A percentile compares a stretch with the other conserved stretches of the same genome.
phyloP scores from a whole-genome alignment of 2,888 invertebrate species.

The Hirtodrosophila trivittata region DNA sequence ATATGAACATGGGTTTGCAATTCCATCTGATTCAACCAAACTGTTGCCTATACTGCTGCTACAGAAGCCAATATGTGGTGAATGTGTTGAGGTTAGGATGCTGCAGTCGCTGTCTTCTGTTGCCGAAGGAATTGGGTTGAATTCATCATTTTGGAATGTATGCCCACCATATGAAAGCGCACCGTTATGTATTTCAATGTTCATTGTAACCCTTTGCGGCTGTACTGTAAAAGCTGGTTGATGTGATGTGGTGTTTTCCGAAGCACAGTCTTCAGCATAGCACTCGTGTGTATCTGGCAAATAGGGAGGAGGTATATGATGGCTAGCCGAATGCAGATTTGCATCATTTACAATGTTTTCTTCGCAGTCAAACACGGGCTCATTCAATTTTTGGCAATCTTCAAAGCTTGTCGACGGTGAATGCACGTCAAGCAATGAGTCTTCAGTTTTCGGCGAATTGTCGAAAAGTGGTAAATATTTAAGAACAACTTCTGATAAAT shows the following conservation, averaged over 20 bases:
- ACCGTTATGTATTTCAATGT: slow-evolving; percentile 80
- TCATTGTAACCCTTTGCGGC: slow-evolving; percentile 81
- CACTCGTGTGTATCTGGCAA: slow-evolving; percentile 61
- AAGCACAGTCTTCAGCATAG: slow-evolving; percentile 56
- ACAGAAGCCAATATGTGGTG: slow-evolving; percentile 69
- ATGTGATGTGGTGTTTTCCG: slow-evolving; percentile 49
- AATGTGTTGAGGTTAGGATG: slow-evolving; percentile 70
- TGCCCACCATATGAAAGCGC: slow-evolving; percentile 60
- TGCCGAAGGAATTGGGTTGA: slow-evolving; percentile 67
- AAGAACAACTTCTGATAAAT: slow-evolving; percentile 53
- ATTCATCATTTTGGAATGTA: slow-evolving; percentile 77
- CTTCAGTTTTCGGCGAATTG: slow-evolving; percentile 55
- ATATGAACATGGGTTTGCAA: slow-evolving; percentile 55
- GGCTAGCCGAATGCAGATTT: slow-evolving; percentile 82
- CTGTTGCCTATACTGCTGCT: slow-evolving; percentile 42
- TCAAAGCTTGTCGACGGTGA: slow-evolving; percentile 34
- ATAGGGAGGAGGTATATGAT: slow-evolving; percentile 61
- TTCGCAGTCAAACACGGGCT: slow-evolving; percentile 73
- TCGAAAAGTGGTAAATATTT: slow-evolving; percentile 50
- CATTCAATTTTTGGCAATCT: slow-evolving; percentile 57
- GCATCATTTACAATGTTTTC: slow-evolving; percentile 82
- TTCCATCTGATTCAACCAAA: slow-evolving; percentile 63
- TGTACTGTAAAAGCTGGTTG: slow-evolving; percentile 48
- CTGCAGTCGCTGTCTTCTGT: slow-evolving; percentile 78
- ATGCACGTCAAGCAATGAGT: slow-evolving; percentile 50